A percentile compares a stretch with the other conserved stretches of the same genome.
Evolutionary conservation across 2,888 invertebrate species (phyloP).

Genomic region (Phengaris arion): DNA sequence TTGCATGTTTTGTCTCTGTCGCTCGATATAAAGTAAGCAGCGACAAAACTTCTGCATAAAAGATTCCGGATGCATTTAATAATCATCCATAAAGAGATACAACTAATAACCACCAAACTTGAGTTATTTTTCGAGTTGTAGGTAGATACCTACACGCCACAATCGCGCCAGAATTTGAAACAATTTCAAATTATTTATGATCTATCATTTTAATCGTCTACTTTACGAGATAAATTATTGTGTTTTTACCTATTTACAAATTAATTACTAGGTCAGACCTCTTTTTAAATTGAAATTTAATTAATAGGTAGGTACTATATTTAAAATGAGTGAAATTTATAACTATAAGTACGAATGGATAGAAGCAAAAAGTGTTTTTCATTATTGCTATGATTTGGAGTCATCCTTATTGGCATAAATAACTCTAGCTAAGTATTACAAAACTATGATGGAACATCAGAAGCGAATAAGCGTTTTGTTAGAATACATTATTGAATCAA

Average conservation of each 20-base stretch:
- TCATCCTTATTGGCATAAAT: constrained; percentile 17
- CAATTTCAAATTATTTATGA: constrained; percentile 27
- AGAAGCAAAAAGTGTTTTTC: constrained; percentile 27
- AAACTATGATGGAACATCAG: not conserved
- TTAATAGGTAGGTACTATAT: constrained; percentile 29
- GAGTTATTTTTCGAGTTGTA: no score
- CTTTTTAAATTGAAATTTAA: constrained; percentile 45
- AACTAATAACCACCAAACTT: no score
- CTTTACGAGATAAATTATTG: constrained; percentile 73
- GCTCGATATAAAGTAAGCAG: no score
- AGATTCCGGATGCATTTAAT: no score
- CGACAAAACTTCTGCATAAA: no score
- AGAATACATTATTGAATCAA: not conserved
- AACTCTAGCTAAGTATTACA: not conserved
- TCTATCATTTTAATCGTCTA: constrained; percentile 49
- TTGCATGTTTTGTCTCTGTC: no score
- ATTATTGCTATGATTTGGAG: not conserved
- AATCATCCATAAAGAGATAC: no score
- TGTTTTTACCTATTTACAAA: constrained; percentile 65
- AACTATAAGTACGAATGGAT: constrained; percentile 20
- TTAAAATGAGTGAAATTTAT: constrained; percentile 33
- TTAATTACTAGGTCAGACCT: constrained; percentile 31
- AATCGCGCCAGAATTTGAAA: constrained; percentile 34
- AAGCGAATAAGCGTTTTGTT: not conserved
- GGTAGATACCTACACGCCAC: not conserved